Base-by-base conservation (phyloP, 2,113 vertebrate genomes). In the Morphnarchus princeps region DNA sequence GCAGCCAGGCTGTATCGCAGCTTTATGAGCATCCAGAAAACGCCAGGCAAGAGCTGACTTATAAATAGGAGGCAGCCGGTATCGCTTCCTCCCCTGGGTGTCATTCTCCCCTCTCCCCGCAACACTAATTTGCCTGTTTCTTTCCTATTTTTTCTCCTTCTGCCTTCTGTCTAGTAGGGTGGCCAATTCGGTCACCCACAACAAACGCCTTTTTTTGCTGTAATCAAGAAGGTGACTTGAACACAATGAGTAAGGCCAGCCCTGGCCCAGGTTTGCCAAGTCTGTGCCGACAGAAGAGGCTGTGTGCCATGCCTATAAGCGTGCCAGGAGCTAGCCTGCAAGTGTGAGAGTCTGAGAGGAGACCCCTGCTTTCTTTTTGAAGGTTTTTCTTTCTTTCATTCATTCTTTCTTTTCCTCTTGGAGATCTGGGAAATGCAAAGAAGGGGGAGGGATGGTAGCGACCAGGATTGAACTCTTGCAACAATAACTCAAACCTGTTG, bases 251-350 rank as follows among this genome's bases (percentile, higher is more conserved):
- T 34, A 74, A 76, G 87, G 90, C 78, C 89, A 83, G 79, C 89
- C 16, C 42, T 3, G 38, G 79, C 16, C 42, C 45, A 34, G 61
- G 59, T 3, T 74, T 96, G 96, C 97, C 97, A 97, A 93, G 97
- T 32, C 92, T 90, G 87, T 15, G 86, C 91, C 3, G 52, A 85
- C 81, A 58, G 77, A 20, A n/a, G 28, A 63, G 94, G 95, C 96
- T 95, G 83, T 11, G 91, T 77, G 96, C 96, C 90, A 92, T 66
- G 85, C 67, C 71, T 29, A 70, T 54, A 38, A 36, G 91, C 7
- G 69, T 92, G 95, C 97, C 97, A 97, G 92, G 38, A 93, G 92
- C 90, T 62, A 73, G 65, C n/a, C 89, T 90, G 94, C 70, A 89
- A 91, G 81, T 8, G n/a, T 76, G 92, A 90, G 82, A 40, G 90